These are phyloP conservation scores for Sitta carolinensis DNA, from an alignment of 2,797 vertebrate genomes.

Conservation along the genomic window DNA sequence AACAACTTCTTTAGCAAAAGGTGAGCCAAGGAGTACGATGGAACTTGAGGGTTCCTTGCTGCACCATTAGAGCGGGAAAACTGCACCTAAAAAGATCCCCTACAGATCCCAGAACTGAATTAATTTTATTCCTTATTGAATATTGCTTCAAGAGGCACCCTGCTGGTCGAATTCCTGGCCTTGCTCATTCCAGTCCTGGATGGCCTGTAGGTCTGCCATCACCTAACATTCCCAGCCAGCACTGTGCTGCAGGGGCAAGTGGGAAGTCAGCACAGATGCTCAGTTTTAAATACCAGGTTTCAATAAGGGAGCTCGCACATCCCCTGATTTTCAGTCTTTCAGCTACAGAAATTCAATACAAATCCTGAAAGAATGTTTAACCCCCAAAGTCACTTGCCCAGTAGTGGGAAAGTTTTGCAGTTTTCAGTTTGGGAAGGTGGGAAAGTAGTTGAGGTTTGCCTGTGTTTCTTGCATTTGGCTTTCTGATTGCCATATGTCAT, in stretches of 20 bases:
- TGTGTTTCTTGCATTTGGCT: background rate
- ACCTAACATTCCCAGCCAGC: background rate
- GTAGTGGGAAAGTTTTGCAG: background rate
- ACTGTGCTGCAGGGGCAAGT: accelerated
- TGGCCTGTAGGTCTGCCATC: background rate
- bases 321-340: background rate
- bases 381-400: background rate
- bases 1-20: background rate
- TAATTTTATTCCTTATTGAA: background rate
- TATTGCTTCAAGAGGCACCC: background rate
- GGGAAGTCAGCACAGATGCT: background rate
- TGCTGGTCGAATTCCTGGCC: background rate
- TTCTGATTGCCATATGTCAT: accelerated
- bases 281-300: background rate
- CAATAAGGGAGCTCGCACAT: background rate
- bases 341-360: background rate
- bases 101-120: background rate
- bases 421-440: background rate
- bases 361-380: background rate
- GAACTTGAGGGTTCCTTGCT: background rate
- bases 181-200: accelerated
- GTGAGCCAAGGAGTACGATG: background rate
- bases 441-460: background rate
- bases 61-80: background rate
- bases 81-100: background rate